A percentile compares a stretch with the other conserved stretches of the same genome.
Conservation (phyloP, 2,113 vertebrate species). For the Pheucticus melanocephalus region DNA sequence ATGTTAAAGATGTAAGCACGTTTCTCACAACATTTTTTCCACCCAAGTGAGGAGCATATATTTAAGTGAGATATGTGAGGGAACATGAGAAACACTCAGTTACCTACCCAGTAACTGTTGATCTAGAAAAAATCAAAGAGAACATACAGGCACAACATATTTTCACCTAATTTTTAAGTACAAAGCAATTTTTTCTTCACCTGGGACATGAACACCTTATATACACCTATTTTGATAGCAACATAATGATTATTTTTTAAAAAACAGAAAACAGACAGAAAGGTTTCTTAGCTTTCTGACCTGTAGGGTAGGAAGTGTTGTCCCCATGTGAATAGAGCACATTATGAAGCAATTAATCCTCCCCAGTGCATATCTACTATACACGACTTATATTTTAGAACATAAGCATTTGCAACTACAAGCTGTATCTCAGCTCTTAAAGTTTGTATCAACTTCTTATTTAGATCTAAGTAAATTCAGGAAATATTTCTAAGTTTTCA, state of each 20-base stretch:
- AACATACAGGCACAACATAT: not conserved
- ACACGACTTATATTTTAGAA: not conserved
- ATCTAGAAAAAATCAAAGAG: not conserved
- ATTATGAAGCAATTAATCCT: not conserved
- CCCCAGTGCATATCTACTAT: not conserved
- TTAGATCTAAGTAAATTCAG: not conserved
- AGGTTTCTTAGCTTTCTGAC: not conserved
- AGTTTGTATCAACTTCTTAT: not conserved
- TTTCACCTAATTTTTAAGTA: not conserved
- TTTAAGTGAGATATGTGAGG: not conserved
- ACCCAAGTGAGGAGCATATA: not conserved
- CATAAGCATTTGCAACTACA: not conserved
- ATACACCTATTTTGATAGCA: not conserved
- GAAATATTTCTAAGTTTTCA: not conserved
- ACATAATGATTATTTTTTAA: not conserved
- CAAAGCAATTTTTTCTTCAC: not conserved
- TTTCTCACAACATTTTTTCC: constrained; percentile 30
- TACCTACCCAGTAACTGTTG: not conserved
- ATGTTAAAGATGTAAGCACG: constrained; percentile 23
- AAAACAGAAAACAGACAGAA: not conserved
- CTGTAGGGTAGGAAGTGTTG: not conserved
- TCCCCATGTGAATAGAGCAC: not conserved
- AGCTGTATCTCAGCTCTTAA: not conserved
- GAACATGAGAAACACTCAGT: not conserved
- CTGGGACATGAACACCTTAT: not conserved